phyloP scores from a whole-genome alignment of 2,888 invertebrate genomes.

The Zygogramma bicolorata region DNA sequence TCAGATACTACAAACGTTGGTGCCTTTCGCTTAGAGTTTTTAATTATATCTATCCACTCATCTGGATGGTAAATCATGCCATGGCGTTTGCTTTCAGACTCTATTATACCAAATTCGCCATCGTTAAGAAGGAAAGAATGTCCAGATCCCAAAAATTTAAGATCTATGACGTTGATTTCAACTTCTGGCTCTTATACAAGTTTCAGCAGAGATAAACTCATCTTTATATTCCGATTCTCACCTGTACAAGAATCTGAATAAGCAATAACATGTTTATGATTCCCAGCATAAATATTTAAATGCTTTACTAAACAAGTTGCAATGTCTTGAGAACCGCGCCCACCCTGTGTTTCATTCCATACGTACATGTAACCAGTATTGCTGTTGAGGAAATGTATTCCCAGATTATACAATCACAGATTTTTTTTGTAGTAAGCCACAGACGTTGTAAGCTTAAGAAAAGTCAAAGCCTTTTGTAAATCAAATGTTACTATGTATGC shows the following conservation, averaged over 20 bases:
- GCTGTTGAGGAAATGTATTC: background rate
- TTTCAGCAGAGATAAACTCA: constrained; percentile 2
- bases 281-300: constrained; percentile 4
- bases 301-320: constrained; percentile 19
- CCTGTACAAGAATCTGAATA: constrained; percentile 7
- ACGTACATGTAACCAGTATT: constrained; percentile 13
- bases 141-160: background rate
- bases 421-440: constrained; percentile 55
- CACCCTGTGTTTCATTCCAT: constrained; percentile 13
- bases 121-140: constrained; percentile 21
- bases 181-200: background rate
- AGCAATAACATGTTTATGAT: constrained; percentile 17
- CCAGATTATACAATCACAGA: constrained; percentile 4
- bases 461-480: constrained; percentile 37
- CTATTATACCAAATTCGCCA: constrained; percentile 23
- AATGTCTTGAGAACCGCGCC: constrained; percentile 20
- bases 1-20: constrained; percentile 3
- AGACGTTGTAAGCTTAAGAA: constrained; percentile 48
- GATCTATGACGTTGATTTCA: background rate
- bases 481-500: constrained; percentile 30
- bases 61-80: constrained; percentile 11
- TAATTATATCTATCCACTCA: background rate
- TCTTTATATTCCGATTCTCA: constrained; percentile 16
- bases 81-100: constrained; percentile 10
- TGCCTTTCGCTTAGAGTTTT: constrained; percentile 7